Base-by-base conservation (phyloP, 2,113 vertebrate genomes). In the Helogale parvula region DNA sequence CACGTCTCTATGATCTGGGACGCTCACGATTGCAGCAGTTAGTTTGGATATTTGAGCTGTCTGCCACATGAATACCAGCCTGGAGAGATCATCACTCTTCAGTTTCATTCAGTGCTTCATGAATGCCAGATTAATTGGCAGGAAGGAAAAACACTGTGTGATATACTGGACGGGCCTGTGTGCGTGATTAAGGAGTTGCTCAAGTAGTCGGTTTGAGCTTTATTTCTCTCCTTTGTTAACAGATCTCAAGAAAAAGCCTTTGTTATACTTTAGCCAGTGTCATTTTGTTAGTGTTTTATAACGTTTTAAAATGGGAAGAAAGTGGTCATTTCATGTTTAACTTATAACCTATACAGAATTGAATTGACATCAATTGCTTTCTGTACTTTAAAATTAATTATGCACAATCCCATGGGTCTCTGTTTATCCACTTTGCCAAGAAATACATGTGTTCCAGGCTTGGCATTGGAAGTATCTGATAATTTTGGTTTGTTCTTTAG, bases 341-440 rank as follows among this genome's bases (percentile, higher is more conserved):
- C 31, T 74, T 93, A 54, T 5, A 94, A 79, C 29, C n/a, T 45
- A 60, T 65, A 90, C 14, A 92, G 68, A 86, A 91, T 72, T 91
- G 33, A 86, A 31, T 17, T 84, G 17, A 25, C 33, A 68, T 72
- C 87, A 76, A 1, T 65, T 83, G 81, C 29, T 90, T 94, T 90
- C 71, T 13, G 2, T 90, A 57, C 77, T 88, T 92, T 96, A 96
- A 97, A 96, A 90, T 93, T 85, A 95, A 86, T 86, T 81, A 45
- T 71, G 83, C 29, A 25, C 63, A 63, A 54, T 91, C 77, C 92
- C 21, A 66, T 54, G 35, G 66, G 52, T 90, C 76, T 93, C 31
- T 94, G 25, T 72, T 94, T 92, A 50, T 88, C 95, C 33, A 29
- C 69, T 92, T 84, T 92, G 7, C 93, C 93, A 76, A 92, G 86